Percentiles rank a stretch among this genome's conserved stretches.
Evolutionary conservation across 2,888 invertebrate genomes (phyloP).

Genomic region (Chelonus formosanus): DNA sequence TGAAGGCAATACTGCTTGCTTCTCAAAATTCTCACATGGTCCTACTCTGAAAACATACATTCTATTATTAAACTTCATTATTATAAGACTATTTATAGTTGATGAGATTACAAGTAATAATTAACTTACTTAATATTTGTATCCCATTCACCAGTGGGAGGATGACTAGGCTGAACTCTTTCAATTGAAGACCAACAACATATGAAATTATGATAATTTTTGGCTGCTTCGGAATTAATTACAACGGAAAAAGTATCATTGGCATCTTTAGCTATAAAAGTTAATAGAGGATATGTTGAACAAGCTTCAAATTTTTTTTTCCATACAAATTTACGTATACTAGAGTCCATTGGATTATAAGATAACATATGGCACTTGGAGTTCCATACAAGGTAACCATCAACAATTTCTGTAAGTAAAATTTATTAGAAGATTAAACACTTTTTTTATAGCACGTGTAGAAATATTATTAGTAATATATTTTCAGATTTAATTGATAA

Average conservation of each 20-base stretch:
- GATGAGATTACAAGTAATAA: too few relatives aligned
- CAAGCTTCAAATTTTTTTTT: slow-evolving; percentile 69
- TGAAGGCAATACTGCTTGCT: slow-evolving; percentile 56
- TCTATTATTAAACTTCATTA: too few relatives aligned
- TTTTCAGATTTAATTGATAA: too few relatives aligned
- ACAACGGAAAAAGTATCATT: slow-evolving; percentile 51
- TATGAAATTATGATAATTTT: slow-evolving; percentile 63
- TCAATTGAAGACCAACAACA: slow-evolving; percentile 74
- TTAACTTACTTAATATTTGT: slow-evolving; percentile 51
- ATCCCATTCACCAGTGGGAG: slow-evolving; percentile 52
- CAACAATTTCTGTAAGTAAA: slow-evolving; percentile 45
- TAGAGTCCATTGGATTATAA: slow-evolving; percentile 68
- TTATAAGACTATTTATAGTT: too few relatives aligned
- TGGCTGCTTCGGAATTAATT: slow-evolving; percentile 52
- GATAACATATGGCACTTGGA: slow-evolving; percentile 71
- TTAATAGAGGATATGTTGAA: slow-evolving; percentile 55
- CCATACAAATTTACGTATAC: slow-evolving; percentile 68
- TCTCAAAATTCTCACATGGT: slow-evolving; percentile 66
- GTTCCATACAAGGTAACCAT: slow-evolving; percentile 69
- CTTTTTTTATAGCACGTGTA: too few relatives aligned
- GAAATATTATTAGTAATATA: too few relatives aligned
- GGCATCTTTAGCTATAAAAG: slow-evolving; percentile 45
- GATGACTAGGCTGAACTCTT: slow-evolving; percentile 65
- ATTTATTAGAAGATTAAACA: too few relatives aligned
- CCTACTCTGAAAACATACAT: slow-evolving; percentile 57